Evolutionary conservation across 2,797 vertebrate species (phyloP), one percentile per base, ranked within the genome.

Genomic region (Phataginus tetradactyla): DNA sequence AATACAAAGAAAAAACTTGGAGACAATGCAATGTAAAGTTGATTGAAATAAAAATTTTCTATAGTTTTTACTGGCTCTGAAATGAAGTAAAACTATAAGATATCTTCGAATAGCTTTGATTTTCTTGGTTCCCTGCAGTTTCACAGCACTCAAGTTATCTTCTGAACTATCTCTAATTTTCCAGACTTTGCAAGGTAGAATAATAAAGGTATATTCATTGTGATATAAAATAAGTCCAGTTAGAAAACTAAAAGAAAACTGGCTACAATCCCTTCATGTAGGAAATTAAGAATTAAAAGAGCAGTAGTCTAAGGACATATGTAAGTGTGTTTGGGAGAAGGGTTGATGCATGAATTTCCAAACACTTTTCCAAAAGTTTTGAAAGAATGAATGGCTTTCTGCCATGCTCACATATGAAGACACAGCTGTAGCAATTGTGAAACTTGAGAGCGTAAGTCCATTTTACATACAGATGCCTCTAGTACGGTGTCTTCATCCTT

Each of bases 341-440:
- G 83, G 13, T 27, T 49, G 21, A 72, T n/a, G 5, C 8, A 3
- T 64, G 37, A 32, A 59, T 93, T 84, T 81, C 13, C 18, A 81
- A 83, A 29, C 20, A 59, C 13, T 75, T 90, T 94, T 61, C 75
- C 34, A 18, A 7, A 63, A 64, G 12, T 49, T 72, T 72, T 29
- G 39, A 8, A 77, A 87, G 39, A 39, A n/a, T 57, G 34, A 25
- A 0, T 45, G 55, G 45, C 17, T 69, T 29, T 27, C 39, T 91
- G 17, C 13, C 74, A 0, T 29, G 69, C 57, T 61, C 9, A 10
- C 1, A 4, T 34, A 3, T 7, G 4, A 32, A 66, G 34, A 10
- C 29, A 7, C 1, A 51, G 13, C 27, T 4, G 1, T 2, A 37
- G 1, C n/a, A 18, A 66, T 0, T 23, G 2, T 34, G 27, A 51